phyloP scores from a whole-genome alignment of 2,888 invertebrate genomes.

The Apoderus coryli region DNA sequence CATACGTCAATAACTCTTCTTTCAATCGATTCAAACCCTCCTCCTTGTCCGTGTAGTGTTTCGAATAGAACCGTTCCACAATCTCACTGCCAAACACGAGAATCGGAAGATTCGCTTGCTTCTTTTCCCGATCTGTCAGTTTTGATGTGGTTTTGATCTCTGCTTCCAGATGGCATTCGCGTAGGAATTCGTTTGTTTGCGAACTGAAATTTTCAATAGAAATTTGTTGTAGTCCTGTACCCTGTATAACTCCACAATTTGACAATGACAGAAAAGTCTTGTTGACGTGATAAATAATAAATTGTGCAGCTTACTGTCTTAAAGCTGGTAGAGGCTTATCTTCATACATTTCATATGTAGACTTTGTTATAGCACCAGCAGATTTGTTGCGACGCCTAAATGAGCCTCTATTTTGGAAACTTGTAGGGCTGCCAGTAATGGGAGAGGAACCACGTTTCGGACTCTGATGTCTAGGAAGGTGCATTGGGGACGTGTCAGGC shows the following conservation, averaged over 20 bases:
- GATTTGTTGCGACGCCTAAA: slow-evolving; percentile 49
- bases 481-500: slow-evolving; percentile 39
- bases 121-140: slow-evolving; percentile 65
- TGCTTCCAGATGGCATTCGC: slow-evolving; percentile 49
- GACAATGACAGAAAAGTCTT: too few species aligned
- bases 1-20: slow-evolving; percentile 37
- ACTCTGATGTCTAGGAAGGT: slow-evolving; percentile 32
- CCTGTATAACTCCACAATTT: too few species aligned
- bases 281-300: too few species aligned
- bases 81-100: slow-evolving; percentile 80
- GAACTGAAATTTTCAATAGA: slow-evolving; percentile 40
- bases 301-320: slow-evolving; percentile 73
- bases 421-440: slow-evolving; percentile 37
- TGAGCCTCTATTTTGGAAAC: slow-evolving; percentile 36
- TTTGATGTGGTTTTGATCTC: slow-evolving; percentile 41
- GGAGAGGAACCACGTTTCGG: slow-evolving; percentile 35
- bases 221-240: too few species aligned
- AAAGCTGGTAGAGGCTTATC: slow-evolving; percentile 72
- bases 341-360: slow-evolving; percentile 77
- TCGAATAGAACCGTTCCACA: slow-evolving; percentile 83
- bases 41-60: slow-evolving; percentile 80
- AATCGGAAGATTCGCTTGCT: slow-evolving; percentile 80
- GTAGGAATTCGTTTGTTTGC: slow-evolving; percentile 68
- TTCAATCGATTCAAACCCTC: slow-evolving; percentile 64
- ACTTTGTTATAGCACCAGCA: slow-evolving; percentile 40